phyloP scores from a whole-genome alignment of 2,888 invertebrate genomes.

The Phoenoteleia sp. region DNA sequence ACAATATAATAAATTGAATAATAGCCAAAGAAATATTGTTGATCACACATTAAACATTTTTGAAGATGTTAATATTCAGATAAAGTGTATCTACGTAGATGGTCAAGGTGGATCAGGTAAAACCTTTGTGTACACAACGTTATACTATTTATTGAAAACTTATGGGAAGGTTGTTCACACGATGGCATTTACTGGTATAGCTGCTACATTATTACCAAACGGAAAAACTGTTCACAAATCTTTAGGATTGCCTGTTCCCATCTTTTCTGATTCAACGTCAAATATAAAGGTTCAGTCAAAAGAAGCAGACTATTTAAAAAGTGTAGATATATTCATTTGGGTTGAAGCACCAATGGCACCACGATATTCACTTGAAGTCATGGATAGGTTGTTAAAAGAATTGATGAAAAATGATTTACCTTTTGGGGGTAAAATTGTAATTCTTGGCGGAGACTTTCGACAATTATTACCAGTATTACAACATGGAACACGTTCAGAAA shows the following conservation, averaged over 20 bases:
- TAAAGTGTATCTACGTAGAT: not conserved
- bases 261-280: not conserved
- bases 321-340: not conserved
- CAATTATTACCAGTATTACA: not conserved
- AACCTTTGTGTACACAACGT: not conserved
- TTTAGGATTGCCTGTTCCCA: not conserved
- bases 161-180: not conserved
- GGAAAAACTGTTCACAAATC: not conserved
- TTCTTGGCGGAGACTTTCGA: not conserved
- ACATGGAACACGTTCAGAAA: not conserved
- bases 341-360: not conserved
- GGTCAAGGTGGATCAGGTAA: constrained; percentile 5
- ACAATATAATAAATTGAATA: constrained; percentile 15
- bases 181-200: not conserved
- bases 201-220: not conserved
- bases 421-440: not conserved
- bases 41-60: not conserved
- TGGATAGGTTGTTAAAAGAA: not conserved
- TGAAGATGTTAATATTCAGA: not conserved
- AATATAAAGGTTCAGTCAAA: not conserved
- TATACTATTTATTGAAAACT: not conserved
- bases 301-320: not conserved
- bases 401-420: not conserved
- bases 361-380: not conserved
- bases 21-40: not conserved